Conservation (phyloP, 2,113 vertebrate species). For the Solenodon paradoxus region DNA sequence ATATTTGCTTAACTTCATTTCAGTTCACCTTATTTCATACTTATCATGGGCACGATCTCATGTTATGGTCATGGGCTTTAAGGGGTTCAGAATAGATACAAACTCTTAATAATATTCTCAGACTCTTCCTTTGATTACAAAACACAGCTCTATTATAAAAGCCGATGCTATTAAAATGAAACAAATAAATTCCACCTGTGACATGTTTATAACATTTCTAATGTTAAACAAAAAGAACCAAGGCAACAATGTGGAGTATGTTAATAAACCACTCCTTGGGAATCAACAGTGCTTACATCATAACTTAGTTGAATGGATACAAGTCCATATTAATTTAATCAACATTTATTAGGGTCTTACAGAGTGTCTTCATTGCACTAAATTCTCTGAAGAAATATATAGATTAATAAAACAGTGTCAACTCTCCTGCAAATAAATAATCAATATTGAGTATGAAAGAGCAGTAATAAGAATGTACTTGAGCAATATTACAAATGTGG, state of each 20-base stretch:
- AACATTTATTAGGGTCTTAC: neutral
- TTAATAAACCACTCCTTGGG: neutral
- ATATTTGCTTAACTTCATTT: neutral
- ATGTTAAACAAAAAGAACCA: neutral
- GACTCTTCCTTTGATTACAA: neutral
- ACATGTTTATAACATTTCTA: neutral
- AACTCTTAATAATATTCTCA: neutral
- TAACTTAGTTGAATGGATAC: neutral
- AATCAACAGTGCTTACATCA: neutral
- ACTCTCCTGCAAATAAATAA: neutral
- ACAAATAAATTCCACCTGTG: neutral
- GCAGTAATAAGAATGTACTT: neutral
- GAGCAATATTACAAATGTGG: neutral
- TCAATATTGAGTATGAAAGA: neutral
- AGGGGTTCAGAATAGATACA: neutral
- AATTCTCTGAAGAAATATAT: neutral
- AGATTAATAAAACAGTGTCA: neutral
- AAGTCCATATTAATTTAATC: neutral
- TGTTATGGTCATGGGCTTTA: neutral
- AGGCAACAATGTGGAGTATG: neutral
- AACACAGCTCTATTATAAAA: neutral
- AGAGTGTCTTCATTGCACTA: neutral
- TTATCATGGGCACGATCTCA: neutral
- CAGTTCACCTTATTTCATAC: neutral
- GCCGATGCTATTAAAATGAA: neutral